Evolutionary conservation across 2,888 invertebrate species (phyloP), one percentile per base, ranked within the genome.

Genomic region (Tiphia femorata): DNA sequence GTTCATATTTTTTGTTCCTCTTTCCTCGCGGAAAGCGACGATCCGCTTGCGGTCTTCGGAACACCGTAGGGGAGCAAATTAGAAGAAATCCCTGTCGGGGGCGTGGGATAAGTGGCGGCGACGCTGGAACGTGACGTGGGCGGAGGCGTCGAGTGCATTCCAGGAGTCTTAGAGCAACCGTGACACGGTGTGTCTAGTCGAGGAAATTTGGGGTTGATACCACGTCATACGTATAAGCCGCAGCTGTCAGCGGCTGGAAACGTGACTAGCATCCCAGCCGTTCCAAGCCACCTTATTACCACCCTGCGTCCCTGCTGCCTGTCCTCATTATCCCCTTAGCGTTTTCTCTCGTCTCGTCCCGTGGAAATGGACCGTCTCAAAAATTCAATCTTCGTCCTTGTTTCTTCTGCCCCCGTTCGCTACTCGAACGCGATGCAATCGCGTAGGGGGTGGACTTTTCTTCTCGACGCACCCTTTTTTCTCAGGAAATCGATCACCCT

Each of bases 181-280:
- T 77, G 81, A 79, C 78, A 79, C 73, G 76, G 75, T 67, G 76
- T 72, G 73, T 75, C 73, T 73, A 70, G 70, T 69, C 69, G 69
- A 68, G 73, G 76, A 81, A 81, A 80, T 80, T 81, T 79, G 79
- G 79, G 82, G 80, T 81, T 83, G 82, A 83, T 82, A 82, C 75
- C 77, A 75, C 78, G 78, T 83, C 81, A 82, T 82, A 82, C 79
- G 80, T 82, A 82, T 82, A 82, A 80, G 81, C 81, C 82, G 65
- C 82, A 83, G 81, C 82, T 83, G 82, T 82, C 82, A 82, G 79
- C 80, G 77, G 72, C 71, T 80, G 71, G 74, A 80, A 80, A 82
- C 83, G 83, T 83, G 83, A 83, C 82, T 81, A 81, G 82, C 80
- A 81, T 83, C 71, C 71, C 72, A 70, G 75, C 71, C 68, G 64